Conservation (phyloP, 2,888 invertebrate genomes). For the Timema cristinae region DNA sequence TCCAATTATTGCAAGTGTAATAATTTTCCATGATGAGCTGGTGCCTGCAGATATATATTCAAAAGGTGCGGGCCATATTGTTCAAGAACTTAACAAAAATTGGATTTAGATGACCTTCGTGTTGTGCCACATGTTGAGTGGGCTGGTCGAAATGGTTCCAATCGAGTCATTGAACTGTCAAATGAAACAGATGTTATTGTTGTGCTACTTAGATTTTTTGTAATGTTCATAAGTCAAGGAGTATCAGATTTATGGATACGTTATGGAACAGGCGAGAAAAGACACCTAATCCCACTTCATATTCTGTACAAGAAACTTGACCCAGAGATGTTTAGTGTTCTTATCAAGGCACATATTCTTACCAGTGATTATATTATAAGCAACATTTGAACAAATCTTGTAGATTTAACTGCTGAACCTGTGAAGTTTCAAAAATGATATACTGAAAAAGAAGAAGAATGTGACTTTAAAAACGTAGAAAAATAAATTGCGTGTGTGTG, state of each 20-base stretch:
- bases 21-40: background rate
- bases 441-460: conserved; percentile 8
- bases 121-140: background rate
- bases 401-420: conserved; percentile 4
- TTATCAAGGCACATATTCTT: background rate
- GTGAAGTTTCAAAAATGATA: background rate
- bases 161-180: background rate
- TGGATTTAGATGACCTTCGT: background rate
- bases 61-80: background rate
- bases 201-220: background rate
- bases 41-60: background rate
- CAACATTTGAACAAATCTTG: background rate
- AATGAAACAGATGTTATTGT: conserved; percentile 8
- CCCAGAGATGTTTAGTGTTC: background rate
- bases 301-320: conserved; percentile 3
- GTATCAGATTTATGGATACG: background rate
- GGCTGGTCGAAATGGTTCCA: background rate
- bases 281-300: background rate
- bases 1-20: conserved; percentile 2
- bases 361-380: background rate
- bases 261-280: background rate
- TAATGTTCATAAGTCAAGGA: background rate
- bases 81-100: conserved; percentile 2
- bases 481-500: background rate
- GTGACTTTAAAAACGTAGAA: background rate